Conservation (phyloP, 2,113 vertebrate genomes). For the Brachypteracias leptosomus region DNA sequence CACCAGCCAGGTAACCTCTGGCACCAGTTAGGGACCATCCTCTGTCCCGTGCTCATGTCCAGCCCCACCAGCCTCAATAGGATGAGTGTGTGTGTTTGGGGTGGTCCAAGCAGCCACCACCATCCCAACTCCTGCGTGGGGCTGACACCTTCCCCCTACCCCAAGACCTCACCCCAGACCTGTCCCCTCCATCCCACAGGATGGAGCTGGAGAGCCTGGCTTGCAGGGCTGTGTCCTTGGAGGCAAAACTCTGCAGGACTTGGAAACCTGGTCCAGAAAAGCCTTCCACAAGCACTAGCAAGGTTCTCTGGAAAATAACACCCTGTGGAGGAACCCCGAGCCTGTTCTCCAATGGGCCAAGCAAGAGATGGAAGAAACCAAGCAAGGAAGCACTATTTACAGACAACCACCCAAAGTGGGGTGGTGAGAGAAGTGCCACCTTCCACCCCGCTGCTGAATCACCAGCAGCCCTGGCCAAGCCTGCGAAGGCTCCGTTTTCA, state of each 20-base stretch:
- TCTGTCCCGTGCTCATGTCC: accelerated
- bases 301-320: accelerated
- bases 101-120: background rate
- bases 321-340: accelerated
- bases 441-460: background rate
- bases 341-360: accelerated
- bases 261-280: background rate
- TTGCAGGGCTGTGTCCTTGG: background rate
- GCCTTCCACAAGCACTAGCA: background rate
- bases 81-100: accelerated
- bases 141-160: background rate
- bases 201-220: background rate
- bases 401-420: background rate
- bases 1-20: background rate
- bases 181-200: accelerated
- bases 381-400: background rate
- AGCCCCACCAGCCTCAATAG: accelerated
- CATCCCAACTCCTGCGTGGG: accelerated
- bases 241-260: background rate
- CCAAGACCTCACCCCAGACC: accelerated
- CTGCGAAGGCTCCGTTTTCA: background rate
- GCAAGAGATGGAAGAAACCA: accelerated
- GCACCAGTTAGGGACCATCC: background rate
- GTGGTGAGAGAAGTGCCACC: background rate
- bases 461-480: background rate